Evolutionary conservation across 1,140 invertebrate species (phyloP), one percentile per base, ranked within the genome.

Genomic region (Aphaenogaster ashmeadi): DNA sequence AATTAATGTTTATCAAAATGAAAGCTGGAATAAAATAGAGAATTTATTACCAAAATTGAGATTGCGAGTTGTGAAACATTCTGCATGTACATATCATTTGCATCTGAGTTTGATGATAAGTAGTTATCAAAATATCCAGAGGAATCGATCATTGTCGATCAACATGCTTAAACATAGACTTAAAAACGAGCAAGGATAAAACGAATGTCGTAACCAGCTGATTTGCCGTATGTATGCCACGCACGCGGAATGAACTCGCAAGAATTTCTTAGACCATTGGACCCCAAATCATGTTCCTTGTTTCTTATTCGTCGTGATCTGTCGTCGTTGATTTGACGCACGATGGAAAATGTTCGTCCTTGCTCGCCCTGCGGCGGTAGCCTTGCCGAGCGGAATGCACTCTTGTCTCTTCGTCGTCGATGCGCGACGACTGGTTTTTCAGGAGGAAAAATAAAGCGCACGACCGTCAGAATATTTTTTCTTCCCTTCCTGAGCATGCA

Each of bases 361-460:
- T 91, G 85, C 77, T 89, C 58, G 52, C 33, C 52, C 50, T 64
- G 52, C 47, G 72, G 9, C 15, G 21, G 27, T 21, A 58, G 44
- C 41, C 77, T 79, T 66, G 77, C 41, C 41, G 50, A 41, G 47
- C 54, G 62, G n/a, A 91, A 91, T 89, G 77, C 90, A 60, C 56
- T 78, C 88, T 90, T 58, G 86, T 89, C 84, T 89, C 80, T 87
- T 90, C 80, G 27, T 86, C 36, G 69, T 44, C 33, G 80, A 36
- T 67, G 86, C 50, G 38, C 66, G 60, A 66, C 88, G 91, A 88
- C 91, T 88, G 81, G 90, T 91, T 91, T 88, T 91, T 91, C 84
- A 83, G 18, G 9, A 60, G 41, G 60, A 88, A 91, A 90, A 91
- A 91, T 86, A 79, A 90, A 89, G 58, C 54, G n/a, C 66, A 85